phyloP scores from a whole-genome alignment of 2,888 invertebrate genomes.

The Heteromyza rotundicornis region DNA sequence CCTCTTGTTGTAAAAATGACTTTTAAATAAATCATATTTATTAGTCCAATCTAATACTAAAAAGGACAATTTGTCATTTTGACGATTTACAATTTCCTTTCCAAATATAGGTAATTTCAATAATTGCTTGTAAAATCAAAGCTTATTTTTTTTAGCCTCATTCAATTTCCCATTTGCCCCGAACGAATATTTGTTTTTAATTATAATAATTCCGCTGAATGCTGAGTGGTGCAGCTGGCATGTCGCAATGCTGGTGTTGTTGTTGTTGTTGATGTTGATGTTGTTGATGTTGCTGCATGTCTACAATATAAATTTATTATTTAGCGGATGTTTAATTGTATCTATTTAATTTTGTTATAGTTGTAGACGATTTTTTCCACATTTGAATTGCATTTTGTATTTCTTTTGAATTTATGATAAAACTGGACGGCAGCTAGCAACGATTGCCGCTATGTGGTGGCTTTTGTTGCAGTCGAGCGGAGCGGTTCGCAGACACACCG shows the following conservation, averaged over 20 bases:
- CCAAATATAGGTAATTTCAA: too few species aligned
- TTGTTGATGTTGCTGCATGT: conserved; percentile 16
- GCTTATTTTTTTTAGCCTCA: too few species aligned
- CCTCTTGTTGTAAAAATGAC: too few species aligned
- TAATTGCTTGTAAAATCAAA: too few species aligned
- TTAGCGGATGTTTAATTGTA: conserved; percentile 61
- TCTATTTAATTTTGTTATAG: conserved; percentile 55
- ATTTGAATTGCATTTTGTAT: not conserved
- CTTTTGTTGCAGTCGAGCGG: conserved; percentile 5
- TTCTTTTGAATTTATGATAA: conserved; percentile 5
- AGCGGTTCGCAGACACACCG: conserved; percentile 31
- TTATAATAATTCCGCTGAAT: not conserved
- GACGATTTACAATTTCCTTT: too few species aligned
- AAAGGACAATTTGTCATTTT: too few species aligned
- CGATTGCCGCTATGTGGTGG: not conserved
- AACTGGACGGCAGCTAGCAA: not conserved
- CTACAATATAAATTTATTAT: conserved; percentile 56
- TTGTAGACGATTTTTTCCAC: not conserved
- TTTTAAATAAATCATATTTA: too few species aligned
- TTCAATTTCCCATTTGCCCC: too few species aligned
- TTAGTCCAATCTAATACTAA: too few species aligned
- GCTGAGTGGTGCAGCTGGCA: not conserved
- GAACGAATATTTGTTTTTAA: not conserved
- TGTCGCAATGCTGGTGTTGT: too few species aligned
- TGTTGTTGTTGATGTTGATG: not conserved